Percentiles rank a stretch among this genome's conserved stretches.
phyloP scores from a whole-genome alignment of 1,140 invertebrate genomes.

The Mylabris phalerata region DNA sequence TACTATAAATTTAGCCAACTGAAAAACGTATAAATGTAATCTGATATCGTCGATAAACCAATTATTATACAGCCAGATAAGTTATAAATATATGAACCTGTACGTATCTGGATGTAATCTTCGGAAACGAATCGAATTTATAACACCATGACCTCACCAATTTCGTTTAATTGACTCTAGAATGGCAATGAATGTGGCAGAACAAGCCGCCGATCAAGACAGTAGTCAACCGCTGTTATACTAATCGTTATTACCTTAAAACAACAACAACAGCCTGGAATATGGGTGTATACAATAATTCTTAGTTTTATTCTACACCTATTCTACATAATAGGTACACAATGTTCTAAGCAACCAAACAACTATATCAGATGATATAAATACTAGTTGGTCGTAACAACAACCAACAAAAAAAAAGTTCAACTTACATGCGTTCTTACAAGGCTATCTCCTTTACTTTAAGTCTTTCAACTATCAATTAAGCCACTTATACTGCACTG shows the following conservation, averaged over 20 bases:
- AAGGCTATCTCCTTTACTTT: slow-evolving; percentile 32
- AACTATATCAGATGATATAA: slow-evolving; percentile 30
- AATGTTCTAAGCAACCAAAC: neutral
- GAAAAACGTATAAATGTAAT: too few species aligned
- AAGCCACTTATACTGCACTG: slow-evolving; percentile 27
- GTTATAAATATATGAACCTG: too few species aligned
- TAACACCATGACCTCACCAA: slow-evolving; percentile 25
- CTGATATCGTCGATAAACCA: too few species aligned
- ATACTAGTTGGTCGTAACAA: slow-evolving; percentile 18
- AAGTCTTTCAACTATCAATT: slow-evolving; percentile 32
- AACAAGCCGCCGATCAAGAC: slow-evolving; percentile 11
- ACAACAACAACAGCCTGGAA: neutral
- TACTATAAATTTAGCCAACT: too few species aligned
- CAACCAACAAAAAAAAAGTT: slow-evolving; percentile 15
- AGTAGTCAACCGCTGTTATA: slow-evolving; percentile 5
- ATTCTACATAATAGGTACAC: neutral
- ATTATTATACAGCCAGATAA: too few species aligned
- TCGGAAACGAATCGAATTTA: slow-evolving; percentile 28
- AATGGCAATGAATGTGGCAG: slow-evolving; percentile 26
- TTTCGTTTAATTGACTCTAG: slow-evolving; percentile 32
- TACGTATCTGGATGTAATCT: slow-evolving; percentile 28
- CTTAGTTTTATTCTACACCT: neutral
- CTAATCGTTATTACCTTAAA: slow-evolving; percentile 19
- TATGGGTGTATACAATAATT: slow-evolving; percentile 6
- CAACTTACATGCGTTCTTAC: slow-evolving; percentile 29